phyloP scores from a whole-genome alignment of 2,888 invertebrate genomes.

The Drosophila paramelanica region DNA sequence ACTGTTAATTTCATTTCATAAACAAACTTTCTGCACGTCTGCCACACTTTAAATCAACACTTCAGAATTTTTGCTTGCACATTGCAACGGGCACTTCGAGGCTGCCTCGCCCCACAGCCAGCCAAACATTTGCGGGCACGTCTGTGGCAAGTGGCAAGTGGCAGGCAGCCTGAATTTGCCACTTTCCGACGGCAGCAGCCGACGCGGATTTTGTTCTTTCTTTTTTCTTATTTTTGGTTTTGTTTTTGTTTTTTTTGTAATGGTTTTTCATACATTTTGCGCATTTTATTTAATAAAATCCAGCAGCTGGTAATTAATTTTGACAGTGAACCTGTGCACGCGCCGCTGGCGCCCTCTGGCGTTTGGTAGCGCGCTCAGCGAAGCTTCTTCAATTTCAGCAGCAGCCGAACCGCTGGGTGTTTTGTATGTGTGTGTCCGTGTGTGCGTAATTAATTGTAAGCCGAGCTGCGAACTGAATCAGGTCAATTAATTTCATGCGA shows the following conservation, averaged over 20 bases:
- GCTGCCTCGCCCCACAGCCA: background rate
- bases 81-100: conserved; percentile 33
- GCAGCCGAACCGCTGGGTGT: conserved; percentile 16
- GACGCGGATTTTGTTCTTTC: conserved; percentile 28
- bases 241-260: conserved; percentile 19
- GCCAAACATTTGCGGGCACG: conserved; percentile 50
- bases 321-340: conserved; percentile 79
- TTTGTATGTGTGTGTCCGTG: conserved; percentile 2
- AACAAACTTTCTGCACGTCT: conserved; percentile 62
- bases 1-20: conserved; percentile 61
- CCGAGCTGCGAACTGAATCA: conserved; percentile 80
- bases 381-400: conserved; percentile 61
- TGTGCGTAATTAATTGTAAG: conserved; percentile 83
- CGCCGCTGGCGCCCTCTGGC: conserved; percentile 46
- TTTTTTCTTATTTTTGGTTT: conserved; percentile 1
- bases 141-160: conserved; percentile 51
- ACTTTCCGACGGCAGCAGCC: conserved; percentile 38
- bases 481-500: conserved; percentile 83
- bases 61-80: conserved; percentile 62
- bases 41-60: conserved; percentile 71
- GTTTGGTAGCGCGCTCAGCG: conserved; percentile 22
- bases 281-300: conserved; percentile 76
- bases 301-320: conserved; percentile 77
- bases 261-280: conserved; percentile 47
- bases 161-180: conserved; percentile 24